Conservation (phyloP, 2,113 vertebrate genomes). For the Eurypyga helias region DNA sequence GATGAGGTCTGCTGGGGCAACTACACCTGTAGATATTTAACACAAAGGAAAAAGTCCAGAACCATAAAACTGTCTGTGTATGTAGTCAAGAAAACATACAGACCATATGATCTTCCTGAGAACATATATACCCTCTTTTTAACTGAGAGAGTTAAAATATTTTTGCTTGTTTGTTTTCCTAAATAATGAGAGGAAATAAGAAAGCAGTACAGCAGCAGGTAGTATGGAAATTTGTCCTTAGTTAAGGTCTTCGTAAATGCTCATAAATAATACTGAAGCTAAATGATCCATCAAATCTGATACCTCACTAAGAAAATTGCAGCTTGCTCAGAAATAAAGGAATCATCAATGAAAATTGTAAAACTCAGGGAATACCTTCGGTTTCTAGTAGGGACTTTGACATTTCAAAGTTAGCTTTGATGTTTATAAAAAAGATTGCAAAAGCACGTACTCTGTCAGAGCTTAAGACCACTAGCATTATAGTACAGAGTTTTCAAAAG, state of each 20-base stretch:
- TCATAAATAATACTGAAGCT: constrained; percentile 30
- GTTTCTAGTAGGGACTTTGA: constrained; percentile 50
- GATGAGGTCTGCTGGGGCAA: neutral
- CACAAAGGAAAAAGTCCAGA: neutral
- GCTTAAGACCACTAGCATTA: constrained; percentile 20
- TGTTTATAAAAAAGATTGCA: constrained; percentile 42
- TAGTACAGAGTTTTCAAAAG: neutral
- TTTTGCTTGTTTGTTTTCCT: neutral
- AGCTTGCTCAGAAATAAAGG: constrained; percentile 28
- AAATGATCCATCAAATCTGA: constrained; percentile 55
- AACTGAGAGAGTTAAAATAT: neutral
- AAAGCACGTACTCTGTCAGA: neutral
- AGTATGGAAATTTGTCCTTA: constrained; percentile 57
- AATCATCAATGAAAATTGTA: constrained; percentile 55
- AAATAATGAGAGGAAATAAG: neutral
- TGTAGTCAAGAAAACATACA: neutral
- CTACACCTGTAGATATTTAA: neutral
- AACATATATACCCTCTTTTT: neutral
- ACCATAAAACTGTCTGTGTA: neutral
- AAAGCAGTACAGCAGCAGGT: neutral
- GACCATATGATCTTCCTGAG: neutral
- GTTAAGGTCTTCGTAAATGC: neutral
- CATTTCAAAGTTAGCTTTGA: constrained; percentile 65
- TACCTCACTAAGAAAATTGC: constrained; percentile 58
- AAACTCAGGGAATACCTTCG: constrained; percentile 50